phyloP scores from a whole-genome alignment of 2,888 invertebrate species.

The Synergus itoensis region DNA sequence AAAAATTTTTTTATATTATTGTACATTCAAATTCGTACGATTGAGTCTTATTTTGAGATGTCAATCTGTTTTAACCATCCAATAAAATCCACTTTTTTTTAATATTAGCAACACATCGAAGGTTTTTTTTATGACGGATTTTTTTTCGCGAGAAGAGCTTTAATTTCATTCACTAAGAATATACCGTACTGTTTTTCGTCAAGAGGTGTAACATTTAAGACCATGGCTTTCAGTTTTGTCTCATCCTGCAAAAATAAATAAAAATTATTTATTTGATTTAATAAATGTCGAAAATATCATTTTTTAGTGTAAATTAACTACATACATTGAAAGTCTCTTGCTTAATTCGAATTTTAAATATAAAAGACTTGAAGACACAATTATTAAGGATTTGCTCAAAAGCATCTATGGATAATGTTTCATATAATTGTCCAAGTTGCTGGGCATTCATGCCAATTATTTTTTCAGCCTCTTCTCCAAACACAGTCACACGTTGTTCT shows the following conservation, averaged over 20 bases:
- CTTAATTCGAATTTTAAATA: constrained; percentile 14
- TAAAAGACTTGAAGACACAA: not conserved
- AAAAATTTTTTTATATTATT: no score
- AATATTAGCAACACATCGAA: not conserved
- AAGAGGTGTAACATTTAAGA: not conserved
- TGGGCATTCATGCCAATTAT: not conserved
- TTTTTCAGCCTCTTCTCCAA: constrained; percentile 1
- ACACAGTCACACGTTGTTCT: not conserved
- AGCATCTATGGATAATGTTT: not conserved
- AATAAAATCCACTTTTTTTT: not conserved
- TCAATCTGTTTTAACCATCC: not conserved
- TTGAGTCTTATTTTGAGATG: not conserved
- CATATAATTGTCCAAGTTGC: not conserved
- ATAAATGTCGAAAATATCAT: not conserved
- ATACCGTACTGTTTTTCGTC: not conserved
- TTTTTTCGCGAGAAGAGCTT: not conserved
- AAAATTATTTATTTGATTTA: not conserved
- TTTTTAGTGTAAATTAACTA: not conserved
- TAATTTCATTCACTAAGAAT: not conserved
- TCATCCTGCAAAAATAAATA: not conserved
- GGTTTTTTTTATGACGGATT: not conserved
- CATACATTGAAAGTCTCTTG: constrained; percentile 16
- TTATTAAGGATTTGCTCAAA: not conserved
- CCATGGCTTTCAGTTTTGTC: not conserved
- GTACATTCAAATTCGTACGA: not conserved